These are phyloP conservation scores for Cromileptes altivelis DNA, from an alignment of 2,113 vertebrate genomes.

Conservation along the genomic window DNA sequence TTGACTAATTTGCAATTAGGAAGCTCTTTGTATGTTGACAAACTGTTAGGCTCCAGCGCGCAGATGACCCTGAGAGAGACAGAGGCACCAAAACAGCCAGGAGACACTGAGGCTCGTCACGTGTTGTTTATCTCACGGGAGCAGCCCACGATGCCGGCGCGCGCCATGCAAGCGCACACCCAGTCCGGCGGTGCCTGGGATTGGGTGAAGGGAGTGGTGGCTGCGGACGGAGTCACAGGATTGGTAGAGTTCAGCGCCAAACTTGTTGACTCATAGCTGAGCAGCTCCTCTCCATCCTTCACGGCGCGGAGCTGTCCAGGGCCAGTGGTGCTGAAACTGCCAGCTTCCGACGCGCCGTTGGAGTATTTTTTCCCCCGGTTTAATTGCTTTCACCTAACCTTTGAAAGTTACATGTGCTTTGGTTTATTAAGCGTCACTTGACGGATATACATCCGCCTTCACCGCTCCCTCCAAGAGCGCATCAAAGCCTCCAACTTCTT, in stretches of 20 bases:
- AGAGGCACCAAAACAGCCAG: constrained; percentile 60
- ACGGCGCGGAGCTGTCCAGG: constrained; percentile 77
- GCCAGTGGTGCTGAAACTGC: constrained; percentile 78
- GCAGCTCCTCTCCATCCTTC: constrained; percentile 60
- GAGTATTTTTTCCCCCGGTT: constrained; percentile 10
- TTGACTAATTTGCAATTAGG: constrained; percentile 63
- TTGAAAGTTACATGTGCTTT: constrained; percentile 24
- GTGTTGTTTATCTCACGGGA: constrained; percentile 73
- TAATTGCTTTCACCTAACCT: not conserved
- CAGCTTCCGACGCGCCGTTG: constrained; percentile 22
- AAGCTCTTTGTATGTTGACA: constrained; percentile 59
- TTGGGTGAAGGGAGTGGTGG: constrained; percentile 76
- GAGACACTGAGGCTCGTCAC: constrained; percentile 61
- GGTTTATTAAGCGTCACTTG: constrained; percentile 21
- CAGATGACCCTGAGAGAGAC: constrained; percentile 54
- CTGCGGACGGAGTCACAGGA: constrained; percentile 73
- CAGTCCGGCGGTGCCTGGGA: constrained; percentile 70
- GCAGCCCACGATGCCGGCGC: constrained; percentile 58
- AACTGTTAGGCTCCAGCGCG: constrained; percentile 37
- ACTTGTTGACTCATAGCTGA: constrained; percentile 81
- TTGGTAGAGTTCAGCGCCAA: constrained; percentile 81
- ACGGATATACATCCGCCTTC: constrained; percentile 29
- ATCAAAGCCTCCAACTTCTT: constrained; percentile 42
- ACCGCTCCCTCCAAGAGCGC: constrained; percentile 56
- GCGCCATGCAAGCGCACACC: constrained; percentile 63